Base-by-base conservation (phyloP, 2,888 invertebrate genomes). In the Laothoe populi region DNA sequence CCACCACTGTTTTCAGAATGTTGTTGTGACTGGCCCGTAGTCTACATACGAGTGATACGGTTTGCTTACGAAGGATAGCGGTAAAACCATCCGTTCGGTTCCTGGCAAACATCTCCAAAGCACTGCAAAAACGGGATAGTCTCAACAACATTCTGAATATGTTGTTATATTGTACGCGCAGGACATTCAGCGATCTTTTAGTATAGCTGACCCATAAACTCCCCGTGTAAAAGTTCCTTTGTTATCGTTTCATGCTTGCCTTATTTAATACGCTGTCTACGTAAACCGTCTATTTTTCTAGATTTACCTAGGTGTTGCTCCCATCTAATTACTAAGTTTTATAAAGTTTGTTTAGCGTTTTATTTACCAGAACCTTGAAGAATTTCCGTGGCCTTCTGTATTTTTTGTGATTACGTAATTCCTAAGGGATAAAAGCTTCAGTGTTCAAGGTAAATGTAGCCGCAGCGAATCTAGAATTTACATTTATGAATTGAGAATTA, bases 401-500 rank as follows among this genome's bases (percentile, higher is more conserved):
- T 16, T 53, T 49, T 53, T 53, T 35, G 49, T 31, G 19, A 16
- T 35, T 53, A 11, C 53, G 53, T 31, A 49, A 16, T 8, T 19
- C 53, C 31, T 35, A 4, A 19, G 53, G 53, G 35, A 48, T 48
- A 4, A 13, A 7, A 26, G 48, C 24, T 11, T 48, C 19, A 21
- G 16, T 31, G 31, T 19, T 19, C 35, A 35, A 53, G 31, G 49
- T 53, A 31, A 35, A 31, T 31, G 3, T 19, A 35, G 16, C 19
- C 53, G 19, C 19, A 35, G 19, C 35, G 19, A 35, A 35, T 35
- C 53, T 11, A 35, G 16, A 19, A 49, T 5, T 16, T 49, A 53
- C 13, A 16, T 16, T 26, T 31, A 49, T n/a, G 26, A 31, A 49
- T n/a, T 26, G 26, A 16, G 26, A 49, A 8, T 26, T 42, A 42